Conservation (phyloP, 2,113 vertebrate genomes). For the rabbit (Oryctolagus cuniculus) region DNA sequence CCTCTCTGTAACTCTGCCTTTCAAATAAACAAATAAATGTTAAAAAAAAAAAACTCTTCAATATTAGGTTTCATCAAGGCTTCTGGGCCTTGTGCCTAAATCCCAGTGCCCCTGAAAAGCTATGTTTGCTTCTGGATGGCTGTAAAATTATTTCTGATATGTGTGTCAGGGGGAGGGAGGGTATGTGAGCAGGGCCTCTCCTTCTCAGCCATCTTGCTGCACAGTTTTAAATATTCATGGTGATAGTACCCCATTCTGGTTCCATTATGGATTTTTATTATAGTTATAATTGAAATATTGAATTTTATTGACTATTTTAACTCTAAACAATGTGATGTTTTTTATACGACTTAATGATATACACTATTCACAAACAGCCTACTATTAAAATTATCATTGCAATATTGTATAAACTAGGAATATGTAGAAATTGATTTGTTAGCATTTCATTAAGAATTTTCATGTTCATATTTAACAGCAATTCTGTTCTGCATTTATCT, state of each 20-base stretch:
- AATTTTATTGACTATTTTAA: neutral
- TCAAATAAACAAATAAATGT: too few species aligned
- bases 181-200: neutral
- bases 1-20: too few species aligned
- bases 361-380: neutral
- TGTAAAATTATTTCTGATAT: neutral
- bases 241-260: neutral
- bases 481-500: neutral
- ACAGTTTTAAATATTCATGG: neutral
- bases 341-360: neutral
- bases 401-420: neutral
- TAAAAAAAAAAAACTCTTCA: too few species aligned
- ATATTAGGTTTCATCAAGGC: neutral
- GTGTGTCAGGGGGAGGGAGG: too few species aligned
- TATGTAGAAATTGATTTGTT: neutral
- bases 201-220: neutral
- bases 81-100: neutral
- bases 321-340: neutral
- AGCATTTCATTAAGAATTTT: neutral
- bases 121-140: neutral
- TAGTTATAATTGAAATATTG: neutral
- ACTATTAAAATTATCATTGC: neutral
- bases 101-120: neutral
- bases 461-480: neutral
- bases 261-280: neutral